Evolutionary conservation across 2,113 vertebrate genomes (phyloP), one percentile per base, ranked within the genome.

Genomic region (Gnathochromis pfefferi): DNA sequence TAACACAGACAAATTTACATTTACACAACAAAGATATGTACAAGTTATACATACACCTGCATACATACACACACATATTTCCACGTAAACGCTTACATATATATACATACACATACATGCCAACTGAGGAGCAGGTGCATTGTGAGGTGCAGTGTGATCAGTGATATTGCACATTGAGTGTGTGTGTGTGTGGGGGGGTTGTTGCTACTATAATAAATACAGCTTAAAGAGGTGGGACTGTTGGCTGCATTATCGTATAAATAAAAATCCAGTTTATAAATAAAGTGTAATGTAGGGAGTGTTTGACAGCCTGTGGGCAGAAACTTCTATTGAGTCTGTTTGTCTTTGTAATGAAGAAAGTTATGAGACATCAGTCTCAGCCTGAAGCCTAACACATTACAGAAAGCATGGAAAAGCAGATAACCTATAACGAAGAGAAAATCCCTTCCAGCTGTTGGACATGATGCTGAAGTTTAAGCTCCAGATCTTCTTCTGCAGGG

Each of bases 41-140:
- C 14, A 47, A 16, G 45, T 16, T 12, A 40, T 47, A 47, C 4
- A 19, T 4, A 51, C 17, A 51, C 17, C 11, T 42, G 38, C 11
- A 40, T 47, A 47, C 4, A 9, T 31, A 60, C 57, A 31, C 0
- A 60, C 26, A 31, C 14, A 60, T 0, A 60, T 58, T 31, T 58
- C 55, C 26, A 58, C 14, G 31, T 31, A 31, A 14, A 31, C 2
- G 1, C 0, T 60, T 60, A 60, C 57, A 60, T 60, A 60, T 17
- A 6, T 17, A 58, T 58, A 9, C 7, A 28, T 28, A 0, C 23
- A 55, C 53, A 55, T 14, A 16, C 57, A 60, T 31, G 57, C 57
- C 8, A 3, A 4, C 57, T 58, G 55, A 17, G 7, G 26, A 31
- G 55, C 26, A 58, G 55, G 55, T 31, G 55, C 26, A 58, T 9